Evolutionary conservation across 2,797 vertebrate species (phyloP).

Genomic region (Tamandua tetradactyla): DNA sequence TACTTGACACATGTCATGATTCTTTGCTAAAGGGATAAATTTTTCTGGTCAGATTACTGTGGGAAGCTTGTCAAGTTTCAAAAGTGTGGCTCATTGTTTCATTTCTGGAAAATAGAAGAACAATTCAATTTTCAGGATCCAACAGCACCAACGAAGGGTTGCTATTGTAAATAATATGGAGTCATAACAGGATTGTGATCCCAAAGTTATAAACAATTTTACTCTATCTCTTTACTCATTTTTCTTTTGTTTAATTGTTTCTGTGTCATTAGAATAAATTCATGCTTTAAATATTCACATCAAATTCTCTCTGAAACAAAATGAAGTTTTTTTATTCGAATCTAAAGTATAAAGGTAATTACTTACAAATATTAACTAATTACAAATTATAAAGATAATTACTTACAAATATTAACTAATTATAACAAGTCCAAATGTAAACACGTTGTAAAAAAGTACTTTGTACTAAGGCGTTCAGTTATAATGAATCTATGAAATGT

Average conservation of each 20-base stretch:
- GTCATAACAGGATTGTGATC: neutral
- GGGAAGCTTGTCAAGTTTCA: neutral
- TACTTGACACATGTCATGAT: neutral
- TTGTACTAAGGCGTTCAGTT: neutral
- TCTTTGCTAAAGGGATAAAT: neutral
- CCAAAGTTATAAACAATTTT: neutral
- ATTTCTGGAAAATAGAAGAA: neutral
- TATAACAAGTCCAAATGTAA: neutral
- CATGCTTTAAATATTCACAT: neutral
- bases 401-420: neutral
- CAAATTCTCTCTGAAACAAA: neutral
- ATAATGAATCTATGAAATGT: neutral
- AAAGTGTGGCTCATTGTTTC: neutral
- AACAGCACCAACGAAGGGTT: neutral
- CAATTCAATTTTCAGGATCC: neutral
- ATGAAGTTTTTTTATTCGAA: neutral
- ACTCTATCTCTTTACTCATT: neutral
- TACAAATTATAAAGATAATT: too few relatives aligned
- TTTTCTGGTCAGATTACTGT: neutral
- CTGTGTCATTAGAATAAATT: neutral
- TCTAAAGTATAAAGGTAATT: too few relatives aligned
- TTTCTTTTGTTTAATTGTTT: neutral
- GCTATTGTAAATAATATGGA: neutral
- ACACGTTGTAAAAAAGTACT: neutral
- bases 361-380: neutral